Evolutionary conservation across 2,113 vertebrate genomes (phyloP).

Genomic region (Cacatua alba): DNA sequence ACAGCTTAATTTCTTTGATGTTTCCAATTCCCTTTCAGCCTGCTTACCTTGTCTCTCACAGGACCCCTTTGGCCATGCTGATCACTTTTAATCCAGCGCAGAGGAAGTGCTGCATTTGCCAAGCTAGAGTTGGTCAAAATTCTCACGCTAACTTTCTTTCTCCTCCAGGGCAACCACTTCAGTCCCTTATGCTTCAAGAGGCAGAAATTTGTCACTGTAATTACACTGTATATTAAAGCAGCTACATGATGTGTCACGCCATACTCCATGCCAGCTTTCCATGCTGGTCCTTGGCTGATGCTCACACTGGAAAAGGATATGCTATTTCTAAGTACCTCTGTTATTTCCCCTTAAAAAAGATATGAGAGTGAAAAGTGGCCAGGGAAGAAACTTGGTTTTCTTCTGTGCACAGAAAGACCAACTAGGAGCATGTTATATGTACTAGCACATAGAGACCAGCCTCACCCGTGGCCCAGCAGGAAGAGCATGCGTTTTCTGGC

Average conservation of each 20-base stretch:
- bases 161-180: slow-evolving; percentile 14
- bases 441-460: not conserved
- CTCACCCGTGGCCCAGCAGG: not conserved
- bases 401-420: not conserved
- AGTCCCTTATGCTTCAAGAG: slow-evolving; percentile 26
- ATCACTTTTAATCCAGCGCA: slow-evolving; percentile 18
- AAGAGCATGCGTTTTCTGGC: not conserved
- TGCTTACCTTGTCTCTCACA: slow-evolving; percentile 32
- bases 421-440: not conserved
- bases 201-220: slow-evolving; percentile 35
- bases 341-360: not conserved
- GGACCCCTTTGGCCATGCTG: not conserved
- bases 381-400: not conserved
- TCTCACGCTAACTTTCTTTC: not conserved
- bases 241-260: not conserved
- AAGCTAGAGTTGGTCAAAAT: not conserved
- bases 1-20: slow-evolving; percentile 46
- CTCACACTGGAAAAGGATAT: not conserved
- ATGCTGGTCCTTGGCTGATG: not conserved
- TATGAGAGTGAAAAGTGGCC: not conserved
- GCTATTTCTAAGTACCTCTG: not conserved
- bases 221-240: not conserved
- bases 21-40: slow-evolving; percentile 49
- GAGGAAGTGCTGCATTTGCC: not conserved
- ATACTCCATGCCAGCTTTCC: not conserved